phyloP scores from a whole-genome alignment of 2,888 invertebrate genomes.

The Stomorhina lunata region DNA sequence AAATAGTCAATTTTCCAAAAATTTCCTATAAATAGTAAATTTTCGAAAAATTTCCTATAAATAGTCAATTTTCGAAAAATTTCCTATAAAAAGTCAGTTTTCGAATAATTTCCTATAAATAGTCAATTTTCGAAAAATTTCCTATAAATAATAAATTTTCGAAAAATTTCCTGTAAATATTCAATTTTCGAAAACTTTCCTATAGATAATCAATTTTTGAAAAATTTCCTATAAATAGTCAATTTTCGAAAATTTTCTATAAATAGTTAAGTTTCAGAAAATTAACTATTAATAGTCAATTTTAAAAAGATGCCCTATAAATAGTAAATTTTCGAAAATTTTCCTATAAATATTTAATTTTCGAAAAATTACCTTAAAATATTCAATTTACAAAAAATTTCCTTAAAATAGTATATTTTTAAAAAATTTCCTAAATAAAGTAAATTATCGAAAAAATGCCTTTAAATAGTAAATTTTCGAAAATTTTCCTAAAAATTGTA shows the following conservation, averaged over 20 bases:
- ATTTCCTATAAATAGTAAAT: neutral
- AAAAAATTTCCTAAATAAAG: neutral
- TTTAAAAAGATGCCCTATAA: neutral
- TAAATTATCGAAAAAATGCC: neutral
- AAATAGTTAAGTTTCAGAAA: neutral
- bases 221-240: neutral
- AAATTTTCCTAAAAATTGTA: too few species aligned
- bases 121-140: neutral
- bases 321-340: too few species aligned
- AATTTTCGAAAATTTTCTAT: neutral
- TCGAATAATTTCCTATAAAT: neutral
- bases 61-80: neutral
- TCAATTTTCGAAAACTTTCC: neutral
- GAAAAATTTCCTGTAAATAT: neutral
- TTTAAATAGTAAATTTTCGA: neutral
- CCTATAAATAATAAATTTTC: neutral
- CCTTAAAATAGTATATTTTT: too few species aligned
- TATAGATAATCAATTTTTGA: too few species aligned
- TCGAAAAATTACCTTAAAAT: neutral
- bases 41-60: neutral
- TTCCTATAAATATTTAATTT: too few species aligned
- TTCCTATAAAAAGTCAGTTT: neutral
- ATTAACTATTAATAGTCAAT: neutral
- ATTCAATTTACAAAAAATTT: too few species aligned
- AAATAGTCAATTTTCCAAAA: neutral